Base-by-base conservation (phyloP, 2,888 invertebrate species). In the Dicyrtomina minuta region DNA sequence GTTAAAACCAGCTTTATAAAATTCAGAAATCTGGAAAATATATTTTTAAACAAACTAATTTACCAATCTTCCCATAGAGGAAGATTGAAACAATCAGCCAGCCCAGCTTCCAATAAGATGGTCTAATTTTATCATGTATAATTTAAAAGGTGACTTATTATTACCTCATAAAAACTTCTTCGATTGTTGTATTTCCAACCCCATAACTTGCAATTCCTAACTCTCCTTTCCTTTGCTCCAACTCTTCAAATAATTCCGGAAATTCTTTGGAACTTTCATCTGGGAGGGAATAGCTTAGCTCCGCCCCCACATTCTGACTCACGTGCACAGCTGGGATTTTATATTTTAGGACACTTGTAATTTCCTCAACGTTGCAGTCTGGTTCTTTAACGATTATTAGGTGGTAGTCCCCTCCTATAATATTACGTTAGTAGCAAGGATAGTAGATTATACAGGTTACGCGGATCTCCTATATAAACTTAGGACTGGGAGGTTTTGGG, bases 131-230 rank as follows among this genome's bases (percentile, higher is more conserved):
- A n/a, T n/a, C n/a, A n/a, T n/a, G n/a, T n/a, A n/a, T n/a, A n/a
- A n/a, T n/a, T n/a, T n/a, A n/a, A n/a, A n/a, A n/a, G n/a, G n/a
- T n/a, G n/a, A n/a, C n/a, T n/a, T n/a, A n/a, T n/a, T n/a, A n/a
- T 39, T 56, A 64, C 49, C 74, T 72, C 33, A 92, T 88, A 80
- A 93, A 92, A 0, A 95, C 93, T 82, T 95, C 94, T 83, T 94
- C 94, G 82, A 95, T 84, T 0, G 93, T 91, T 2, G 93, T 93
- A n/a, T 92, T 88, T 3, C 91, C 88, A 26, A 93, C 87, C 4
- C 94, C 94, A 81, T 90, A 94, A 79, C 91, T 90, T 69, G 86
- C 86, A 60, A 91, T 87, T 17, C 87, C 87, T 22, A 93, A 83
- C 0, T 81, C 80, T 0, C 82, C 80, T 12, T 85, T 85, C 26